Evolutionary conservation across 2,888 invertebrate species (phyloP).

Genomic region (Xestobium rufovillosum): DNA sequence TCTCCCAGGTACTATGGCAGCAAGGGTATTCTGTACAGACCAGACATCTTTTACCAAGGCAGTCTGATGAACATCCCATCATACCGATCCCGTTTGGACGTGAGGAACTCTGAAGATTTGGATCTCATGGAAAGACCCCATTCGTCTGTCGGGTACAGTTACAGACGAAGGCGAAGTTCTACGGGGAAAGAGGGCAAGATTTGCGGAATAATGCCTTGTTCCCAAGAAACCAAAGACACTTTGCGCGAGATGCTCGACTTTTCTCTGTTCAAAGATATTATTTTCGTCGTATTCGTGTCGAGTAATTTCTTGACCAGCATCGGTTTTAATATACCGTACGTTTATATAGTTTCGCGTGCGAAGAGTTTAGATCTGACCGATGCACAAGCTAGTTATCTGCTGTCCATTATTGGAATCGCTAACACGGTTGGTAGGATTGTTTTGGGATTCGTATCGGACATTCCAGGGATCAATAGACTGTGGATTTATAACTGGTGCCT

Average conservation of each 20-base stretch:
- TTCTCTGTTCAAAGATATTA: constrained; percentile 70
- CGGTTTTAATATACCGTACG: constrained; percentile 90
- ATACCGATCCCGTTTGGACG: constrained; percentile 33
- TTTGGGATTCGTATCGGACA: constrained; percentile 81
- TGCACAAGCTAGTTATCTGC: constrained; percentile 58
- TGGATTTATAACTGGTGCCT: constrained; percentile 84
- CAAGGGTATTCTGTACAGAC: constrained; percentile 69
- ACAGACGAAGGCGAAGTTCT: constrained; percentile 17
- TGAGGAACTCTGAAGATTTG: constrained; percentile 27
- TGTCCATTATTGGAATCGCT: constrained; percentile 77
- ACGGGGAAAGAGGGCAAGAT: constrained; percentile 27
- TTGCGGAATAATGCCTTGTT: constrained; percentile 53
- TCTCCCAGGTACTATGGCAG: constrained; percentile 53
- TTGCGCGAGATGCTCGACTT: constrained; percentile 80
- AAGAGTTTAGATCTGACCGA: constrained; percentile 51
- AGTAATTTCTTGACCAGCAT: constrained; percentile 95
- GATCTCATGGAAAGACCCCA: constrained; percentile 28
- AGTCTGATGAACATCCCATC: constrained; percentile 48
- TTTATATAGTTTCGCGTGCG: constrained; percentile 74
- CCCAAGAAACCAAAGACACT: constrained; percentile 62
- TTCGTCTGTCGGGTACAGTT: constrained; percentile 24
- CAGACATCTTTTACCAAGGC: constrained; percentile 86
- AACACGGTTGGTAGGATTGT: constrained; percentile 86
- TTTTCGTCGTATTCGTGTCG: constrained; percentile 82
- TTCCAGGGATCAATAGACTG: constrained; percentile 85